These are phyloP conservation scores for Cryptocephalus moraei DNA, from an alignment of 2,888 invertebrate genomes.

Conservation along the genomic window DNA sequence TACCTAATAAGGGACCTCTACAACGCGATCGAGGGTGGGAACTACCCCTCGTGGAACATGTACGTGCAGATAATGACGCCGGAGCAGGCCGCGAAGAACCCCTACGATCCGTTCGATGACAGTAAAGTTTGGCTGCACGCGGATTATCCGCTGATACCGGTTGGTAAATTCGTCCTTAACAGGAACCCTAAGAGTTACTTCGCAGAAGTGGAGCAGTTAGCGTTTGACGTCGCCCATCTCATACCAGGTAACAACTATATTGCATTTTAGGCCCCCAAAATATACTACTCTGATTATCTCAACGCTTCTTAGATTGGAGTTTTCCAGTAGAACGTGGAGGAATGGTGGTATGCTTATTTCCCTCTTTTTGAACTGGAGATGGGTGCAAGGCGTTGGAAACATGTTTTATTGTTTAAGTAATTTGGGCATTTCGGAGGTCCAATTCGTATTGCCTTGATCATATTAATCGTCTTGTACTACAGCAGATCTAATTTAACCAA, in stretches of 20 bases:
- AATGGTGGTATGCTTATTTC: no score
- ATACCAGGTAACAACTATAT: slow-evolving; percentile 46
- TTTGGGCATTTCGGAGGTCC: no score
- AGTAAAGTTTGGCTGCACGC: slow-evolving; percentile 88
- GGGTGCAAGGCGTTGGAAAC: no score
- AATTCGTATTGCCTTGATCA: no score
- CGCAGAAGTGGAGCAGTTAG: slow-evolving; percentile 86
- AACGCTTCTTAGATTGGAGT: no score
- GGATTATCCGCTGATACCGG: slow-evolving; percentile 79
- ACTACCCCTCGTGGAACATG: slow-evolving; percentile 70
- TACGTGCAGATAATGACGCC: slow-evolving; percentile 82
- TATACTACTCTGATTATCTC: no score
- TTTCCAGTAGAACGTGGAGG: no score
- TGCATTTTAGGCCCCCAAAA: no score
- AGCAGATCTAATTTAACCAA: no score
- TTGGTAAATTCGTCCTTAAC: slow-evolving; percentile 78
- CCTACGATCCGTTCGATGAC: slow-evolving; percentile 86
- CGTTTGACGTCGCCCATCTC: slow-evolving; percentile 81
- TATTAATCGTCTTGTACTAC: no score
- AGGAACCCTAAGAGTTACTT: slow-evolving; percentile 88
- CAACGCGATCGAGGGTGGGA: slow-evolving; percentile 69
- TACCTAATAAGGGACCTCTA: slow-evolving; percentile 82
- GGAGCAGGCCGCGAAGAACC: slow-evolving; percentile 67
- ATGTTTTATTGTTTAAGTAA: no score
- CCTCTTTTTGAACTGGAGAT: no score